Evolutionary conservation across 2,888 invertebrate genomes (phyloP).

Genomic region (Prosopocoilus inquinatus): DNA sequence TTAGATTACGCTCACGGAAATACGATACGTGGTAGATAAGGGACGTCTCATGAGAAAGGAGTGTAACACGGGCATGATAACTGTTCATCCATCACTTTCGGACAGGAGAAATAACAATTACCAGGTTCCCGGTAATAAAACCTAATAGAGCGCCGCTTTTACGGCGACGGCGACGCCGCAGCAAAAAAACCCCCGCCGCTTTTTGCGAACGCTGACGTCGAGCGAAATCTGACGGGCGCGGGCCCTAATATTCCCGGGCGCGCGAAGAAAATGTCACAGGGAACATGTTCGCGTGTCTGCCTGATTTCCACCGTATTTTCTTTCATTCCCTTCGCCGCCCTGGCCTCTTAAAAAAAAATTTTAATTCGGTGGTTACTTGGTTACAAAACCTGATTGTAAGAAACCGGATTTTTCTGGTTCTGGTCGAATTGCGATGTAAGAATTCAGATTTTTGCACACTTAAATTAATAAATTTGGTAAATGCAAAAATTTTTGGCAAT

Average conservation of each 20-base stretch:
- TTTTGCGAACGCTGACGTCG: conserved; percentile 7
- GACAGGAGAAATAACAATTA: conserved; percentile 15
- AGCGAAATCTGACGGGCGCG: conserved; percentile 11
- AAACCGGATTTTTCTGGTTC: no score
- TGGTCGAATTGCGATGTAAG: no score
- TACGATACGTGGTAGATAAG: conserved; percentile 5
- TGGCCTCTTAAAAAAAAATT: no score
- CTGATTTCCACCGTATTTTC: conserved; percentile 12
- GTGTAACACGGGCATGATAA: conserved; percentile 10
- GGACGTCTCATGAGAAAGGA: conserved; percentile 1
- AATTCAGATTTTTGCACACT: no score
- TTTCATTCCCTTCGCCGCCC: not conserved
- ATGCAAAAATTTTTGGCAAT: no score
- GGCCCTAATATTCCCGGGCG: conserved; percentile 12
- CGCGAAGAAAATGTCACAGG: conserved; percentile 11
- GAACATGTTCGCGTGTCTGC: conserved; percentile 12
- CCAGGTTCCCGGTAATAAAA: conserved; percentile 12
- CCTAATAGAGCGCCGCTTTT: conserved; percentile 6
- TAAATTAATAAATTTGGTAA: no score
- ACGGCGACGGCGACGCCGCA: no score
- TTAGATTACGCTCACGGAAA: conserved; percentile 13
- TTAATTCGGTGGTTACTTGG: no score
- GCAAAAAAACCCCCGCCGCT: not conserved
- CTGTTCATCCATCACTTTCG: conserved; percentile 11
- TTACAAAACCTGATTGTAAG: no score